Percentiles rank a stretch among this genome's conserved stretches.
Conservation (phyloP, 1,140 invertebrate species). For the Himalopsyche phryganea region DNA sequence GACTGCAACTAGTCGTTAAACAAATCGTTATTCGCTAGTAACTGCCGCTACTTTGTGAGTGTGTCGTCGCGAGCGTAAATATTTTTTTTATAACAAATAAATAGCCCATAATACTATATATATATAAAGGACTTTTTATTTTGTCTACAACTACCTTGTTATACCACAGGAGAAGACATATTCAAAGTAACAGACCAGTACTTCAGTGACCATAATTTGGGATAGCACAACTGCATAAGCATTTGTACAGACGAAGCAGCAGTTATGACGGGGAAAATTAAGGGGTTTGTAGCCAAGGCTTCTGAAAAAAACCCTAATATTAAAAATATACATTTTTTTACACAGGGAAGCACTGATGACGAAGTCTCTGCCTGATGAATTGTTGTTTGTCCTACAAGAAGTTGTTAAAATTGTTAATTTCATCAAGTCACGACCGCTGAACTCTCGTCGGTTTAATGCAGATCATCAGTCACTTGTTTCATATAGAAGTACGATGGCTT, state of each 20-base stretch:
- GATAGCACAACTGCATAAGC: too few relatives aligned
- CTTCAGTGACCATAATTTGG: too few relatives aligned
- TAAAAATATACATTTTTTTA: conserved; percentile 7
- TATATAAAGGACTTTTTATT: conserved; percentile 1
- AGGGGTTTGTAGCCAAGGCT: conserved; percentile 1
- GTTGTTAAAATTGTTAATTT: conserved; percentile 12
- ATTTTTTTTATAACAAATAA: too few relatives aligned
- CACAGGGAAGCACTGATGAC: conserved; percentile 9
- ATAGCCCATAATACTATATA: too few relatives aligned
- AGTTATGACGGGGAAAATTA: too few relatives aligned
- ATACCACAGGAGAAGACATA: conserved; percentile 7
- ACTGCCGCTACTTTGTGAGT: too few relatives aligned
- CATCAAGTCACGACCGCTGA: conserved; percentile 29
- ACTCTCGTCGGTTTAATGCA: conserved; percentile 37
- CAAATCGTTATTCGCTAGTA: too few relatives aligned
- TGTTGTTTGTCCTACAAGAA: conserved; percentile 13
- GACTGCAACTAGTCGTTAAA: too few relatives aligned
- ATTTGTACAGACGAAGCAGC: background rate
- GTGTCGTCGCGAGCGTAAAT: too few relatives aligned
- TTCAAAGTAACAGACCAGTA: conserved; percentile 2
- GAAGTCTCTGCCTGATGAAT: conserved; percentile 13
- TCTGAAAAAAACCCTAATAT: conserved; percentile 7
- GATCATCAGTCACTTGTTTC: conserved; percentile 38
- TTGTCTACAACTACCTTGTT: conserved; percentile 3
- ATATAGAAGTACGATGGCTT: conserved; percentile 40